Conservation (phyloP, 2,888 invertebrate species). For the Myopa testacea region DNA sequence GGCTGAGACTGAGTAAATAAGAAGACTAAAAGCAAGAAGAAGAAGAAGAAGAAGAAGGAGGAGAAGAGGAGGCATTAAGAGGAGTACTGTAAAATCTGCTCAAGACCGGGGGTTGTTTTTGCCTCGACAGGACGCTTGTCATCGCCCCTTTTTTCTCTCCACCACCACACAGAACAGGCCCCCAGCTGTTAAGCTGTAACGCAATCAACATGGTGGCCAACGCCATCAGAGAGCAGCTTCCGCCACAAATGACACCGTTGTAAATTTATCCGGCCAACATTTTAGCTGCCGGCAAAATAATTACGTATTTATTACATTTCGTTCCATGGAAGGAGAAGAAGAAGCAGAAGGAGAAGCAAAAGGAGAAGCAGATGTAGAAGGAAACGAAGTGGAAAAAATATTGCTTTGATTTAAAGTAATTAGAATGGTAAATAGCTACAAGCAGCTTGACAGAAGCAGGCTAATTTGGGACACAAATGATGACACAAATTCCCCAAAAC, state of each 20-base stretch:
- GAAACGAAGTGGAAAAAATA: constrained; percentile 16
- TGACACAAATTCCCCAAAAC: too few relatives aligned
- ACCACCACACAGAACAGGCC: background rate
- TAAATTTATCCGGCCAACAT: constrained; percentile 56
- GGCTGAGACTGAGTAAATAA: too few relatives aligned
- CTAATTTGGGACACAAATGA: too few relatives aligned
- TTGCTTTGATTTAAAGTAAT: constrained; percentile 60
- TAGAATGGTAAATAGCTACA: constrained; percentile 64
- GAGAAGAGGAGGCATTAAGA: background rate
- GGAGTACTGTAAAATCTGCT: background rate
- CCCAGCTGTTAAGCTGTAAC: background rate
- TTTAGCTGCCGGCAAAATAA: constrained; percentile 53
- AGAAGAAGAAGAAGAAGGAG: background rate
- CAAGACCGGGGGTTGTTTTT: background rate
- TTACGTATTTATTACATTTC: constrained; percentile 50
- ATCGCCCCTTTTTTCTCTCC: background rate
- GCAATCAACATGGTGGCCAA: constrained; percentile 48
- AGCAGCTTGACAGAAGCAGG: constrained; percentile 52
- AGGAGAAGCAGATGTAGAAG: background rate
- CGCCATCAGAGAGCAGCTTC: constrained; percentile 56
- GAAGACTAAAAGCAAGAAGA: too few relatives aligned
- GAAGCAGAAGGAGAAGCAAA: too few relatives aligned
- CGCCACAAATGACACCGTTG: constrained; percentile 65
- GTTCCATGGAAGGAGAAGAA: background rate
- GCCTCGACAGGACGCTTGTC: background rate